Evolutionary conservation across 1,140 invertebrate species (phyloP), one percentile per base, ranked within the genome.

Genomic region (Propsilocerus akamusi): DNA sequence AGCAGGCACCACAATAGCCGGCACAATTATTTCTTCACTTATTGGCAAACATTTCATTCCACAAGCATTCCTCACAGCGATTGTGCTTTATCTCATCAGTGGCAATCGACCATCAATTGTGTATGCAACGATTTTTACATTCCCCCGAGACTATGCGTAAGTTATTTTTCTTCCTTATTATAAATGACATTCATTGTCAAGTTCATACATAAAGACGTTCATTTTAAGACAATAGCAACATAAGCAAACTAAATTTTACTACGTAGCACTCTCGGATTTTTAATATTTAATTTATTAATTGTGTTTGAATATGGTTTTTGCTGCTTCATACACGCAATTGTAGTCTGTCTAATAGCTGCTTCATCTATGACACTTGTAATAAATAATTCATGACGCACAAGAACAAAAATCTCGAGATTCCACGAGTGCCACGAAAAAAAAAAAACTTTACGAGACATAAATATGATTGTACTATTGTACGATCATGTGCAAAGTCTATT

Each of bases 101-200:
- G 56, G 57, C 46, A 47, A 53, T 51, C 58, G 50, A 20, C 24
- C 61, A 14, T 55, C 51, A 2, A 54, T 54, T 22, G 57, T 62
- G 1, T 64, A 53, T 37, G 55, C 54, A 0, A 30, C 57, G 24
- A 53, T 54, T 1, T 57, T 55, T 53, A 64, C 61, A 4, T 26
- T 51, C 1, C 20, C 23, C 7, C 51, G 63, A 10, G 63, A 64
- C 47, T 8, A 53, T 2, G 53, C 55, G 63, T 64, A 49, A 59
- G 61, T 62, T 48, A 8, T 4, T 1, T 0, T 5, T 41, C n/a
- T 2, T 6, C 20, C 20, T 22, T 41, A 17, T 17, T 41, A 41
- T 17, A 5, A 14, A 14, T 6, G 14, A 49, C 6, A 1, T 20
- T 30, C 28, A 30, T 3, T 30, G 10, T 30, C 28, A 30, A 30